Conservation (phyloP, 2,113 vertebrate species). For the Prionailurus viverrinus region DNA sequence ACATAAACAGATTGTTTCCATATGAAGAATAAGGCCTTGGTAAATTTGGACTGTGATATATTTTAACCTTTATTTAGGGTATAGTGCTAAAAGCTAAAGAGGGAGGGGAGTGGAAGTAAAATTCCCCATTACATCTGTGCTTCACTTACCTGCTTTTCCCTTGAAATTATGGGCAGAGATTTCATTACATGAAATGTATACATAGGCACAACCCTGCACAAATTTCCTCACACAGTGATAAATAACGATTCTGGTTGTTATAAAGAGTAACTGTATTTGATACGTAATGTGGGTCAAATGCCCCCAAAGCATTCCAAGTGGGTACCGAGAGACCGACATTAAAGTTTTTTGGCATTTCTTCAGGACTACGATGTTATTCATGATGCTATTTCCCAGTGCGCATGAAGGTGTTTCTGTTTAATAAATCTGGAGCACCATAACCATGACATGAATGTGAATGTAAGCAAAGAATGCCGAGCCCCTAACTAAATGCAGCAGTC, state of each 20-base stretch:
- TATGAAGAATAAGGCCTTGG: not conserved
- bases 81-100: not conserved
- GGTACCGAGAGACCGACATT: not conserved
- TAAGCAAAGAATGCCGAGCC: conserved; percentile 65
- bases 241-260: not conserved
- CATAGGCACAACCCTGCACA: conserved; percentile 50
- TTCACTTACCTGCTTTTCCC: conserved; percentile 6
- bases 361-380: conserved; percentile 23
- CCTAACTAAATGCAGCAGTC: conserved; percentile 64
- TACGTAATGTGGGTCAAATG: conserved; percentile 33
- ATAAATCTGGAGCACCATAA: conserved; percentile 61
- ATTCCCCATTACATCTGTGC: conserved; percentile 35
- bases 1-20: not conserved
- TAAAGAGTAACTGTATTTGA: conserved; percentile 1
- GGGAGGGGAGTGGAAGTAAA: not conserved
- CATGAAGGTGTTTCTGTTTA: conserved; percentile 47
- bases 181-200: not conserved
- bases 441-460: conserved; percentile 48
- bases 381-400: conserved; percentile 37
- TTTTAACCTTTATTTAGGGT: not conserved
- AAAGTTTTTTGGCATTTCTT: not conserved
- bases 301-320: not conserved
- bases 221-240: not conserved
- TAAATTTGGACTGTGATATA: not conserved
- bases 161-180: conserved; percentile 23